Base-by-base conservation (phyloP, 2,113 vertebrate species). In the Amphiprion percula region DNA sequence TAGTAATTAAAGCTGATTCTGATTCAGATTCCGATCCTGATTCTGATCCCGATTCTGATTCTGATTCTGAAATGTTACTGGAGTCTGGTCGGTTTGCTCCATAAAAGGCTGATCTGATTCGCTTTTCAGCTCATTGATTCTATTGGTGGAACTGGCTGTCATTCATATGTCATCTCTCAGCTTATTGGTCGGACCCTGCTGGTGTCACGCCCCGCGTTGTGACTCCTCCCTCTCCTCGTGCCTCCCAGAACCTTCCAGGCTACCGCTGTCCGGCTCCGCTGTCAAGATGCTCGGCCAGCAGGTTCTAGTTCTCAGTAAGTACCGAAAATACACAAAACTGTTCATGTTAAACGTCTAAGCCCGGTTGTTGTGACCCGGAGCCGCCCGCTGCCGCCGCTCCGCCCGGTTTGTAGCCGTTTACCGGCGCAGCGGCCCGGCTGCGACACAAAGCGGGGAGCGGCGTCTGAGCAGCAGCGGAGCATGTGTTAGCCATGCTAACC, bases 301-400 rank as follows among this genome's bases (percentile, higher is more conserved):
- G 26, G 97, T 99, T 47, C 91, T 99, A 68, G 97, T 99, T 68
- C 95, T 99, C 79, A 99, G 97, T 98, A 88, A 97, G 97, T 95
- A 54, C 47, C 11, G 1, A 1, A 10, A 28, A 24, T 4, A 3
- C 9, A 10, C 5, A 0, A 10, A 2, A 2, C 12, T 1, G 12
- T 26, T 6, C 6, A 12, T 2, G 2, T 10, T 17, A 5, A 2
- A 7, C n/a, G 2, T 6, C 0, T 17, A 4, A 9, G 0, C 5
- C 10, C 9, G 2, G 15, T 9, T 19, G 1, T 49, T 49, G 15
- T 17, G 47, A 5, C 47, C 47, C 4, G 11, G 0, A 4, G 21
- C 2, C 4, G 3, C 1, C 10, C 2, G 11, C 5, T 3, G 5
- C 16, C 1, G 37, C 10, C 6, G 46, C 16, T 50, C 11, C 3